These are phyloP conservation scores for Podarcis cretensis DNA, from an alignment of 2,113 vertebrate genomes.

Conservation along the genomic window DNA sequence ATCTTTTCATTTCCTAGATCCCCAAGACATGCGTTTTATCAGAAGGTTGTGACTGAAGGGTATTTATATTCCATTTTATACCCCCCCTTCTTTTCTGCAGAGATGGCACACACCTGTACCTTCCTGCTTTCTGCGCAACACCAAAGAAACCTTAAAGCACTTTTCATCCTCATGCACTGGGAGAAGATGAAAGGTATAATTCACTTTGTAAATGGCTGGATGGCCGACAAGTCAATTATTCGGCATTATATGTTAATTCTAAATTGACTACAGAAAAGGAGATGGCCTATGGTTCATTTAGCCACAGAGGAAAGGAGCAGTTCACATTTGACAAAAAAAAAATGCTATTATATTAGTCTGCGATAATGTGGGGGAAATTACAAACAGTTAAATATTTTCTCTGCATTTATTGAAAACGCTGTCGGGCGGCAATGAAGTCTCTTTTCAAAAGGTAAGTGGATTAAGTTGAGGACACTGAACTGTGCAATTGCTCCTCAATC, in stretches of 20 bases:
- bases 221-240: conserved; percentile 56
- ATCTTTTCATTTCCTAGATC: background rate
- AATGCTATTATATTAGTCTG: conserved; percentile 40
- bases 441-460: conserved; percentile 29
- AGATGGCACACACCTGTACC: conserved; percentile 26
- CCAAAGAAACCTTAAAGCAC: conserved; percentile 35
- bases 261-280: conserved; percentile 58
- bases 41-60: background rate
- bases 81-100: conserved; percentile 16
- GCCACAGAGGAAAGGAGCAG: conserved; percentile 33
- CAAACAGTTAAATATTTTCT: conserved; percentile 39
- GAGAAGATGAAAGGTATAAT: conserved; percentile 67
- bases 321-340: background rate
- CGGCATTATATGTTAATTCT: conserved; percentile 61
- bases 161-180: conserved; percentile 50
- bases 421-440: conserved; percentile 17
- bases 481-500: conserved; percentile 27
- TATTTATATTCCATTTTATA: conserved; percentile 18
- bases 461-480: conserved; percentile 45
- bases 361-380: conserved; percentile 42
- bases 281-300: conserved; percentile 48
- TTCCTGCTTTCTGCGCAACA: conserved; percentile 50
- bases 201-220: conserved; percentile 50
- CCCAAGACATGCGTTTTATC: background rate
- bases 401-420: conserved; percentile 12